phyloP scores from a whole-genome alignment of 2,113 vertebrate species.

The Ameiurus melas region DNA sequence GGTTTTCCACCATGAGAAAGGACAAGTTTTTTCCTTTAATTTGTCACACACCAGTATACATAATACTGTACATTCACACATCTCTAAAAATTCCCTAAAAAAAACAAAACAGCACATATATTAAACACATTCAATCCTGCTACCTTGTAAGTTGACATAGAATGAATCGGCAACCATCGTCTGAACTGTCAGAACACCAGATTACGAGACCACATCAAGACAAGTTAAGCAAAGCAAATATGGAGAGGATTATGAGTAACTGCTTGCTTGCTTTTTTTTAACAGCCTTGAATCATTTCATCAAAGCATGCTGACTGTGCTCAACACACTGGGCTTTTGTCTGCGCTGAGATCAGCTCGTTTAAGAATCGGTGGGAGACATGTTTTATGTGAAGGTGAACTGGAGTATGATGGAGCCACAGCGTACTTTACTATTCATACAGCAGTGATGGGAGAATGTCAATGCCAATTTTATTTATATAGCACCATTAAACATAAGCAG shows the following conservation, averaged over 20 bases:
- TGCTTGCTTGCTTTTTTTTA: slow-evolving; percentile 30
- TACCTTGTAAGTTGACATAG: not conserved
- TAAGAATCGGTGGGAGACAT: slow-evolving; percentile 14
- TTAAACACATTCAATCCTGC: not conserved
- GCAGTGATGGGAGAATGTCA: not conserved
- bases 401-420: not conserved
- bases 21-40: not conserved
- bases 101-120: not conserved
- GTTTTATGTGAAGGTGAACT: not conserved
- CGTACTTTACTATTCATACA: not conserved
- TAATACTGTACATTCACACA: not conserved
- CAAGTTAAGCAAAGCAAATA: slow-evolving; percentile 30
- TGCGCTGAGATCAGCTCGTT: slow-evolving; percentile 36
- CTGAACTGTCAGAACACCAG: not conserved
- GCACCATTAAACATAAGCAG: too few relatives aligned
- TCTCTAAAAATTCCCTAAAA: not conserved
- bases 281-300: slow-evolving; percentile 41
- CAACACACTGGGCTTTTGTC: slow-evolving; percentile 23
- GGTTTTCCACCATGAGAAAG: not conserved
- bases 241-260: slow-evolving; percentile 41
- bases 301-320: slow-evolving; percentile 29
- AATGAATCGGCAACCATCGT: not conserved
- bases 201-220: slow-evolving; percentile 48
- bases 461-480: too few relatives aligned
- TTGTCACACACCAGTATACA: not conserved